Evolutionary conservation across 2,888 invertebrate species (phyloP), one percentile per base, ranked within the genome.

Genomic region (Deroplatys truncata): DNA sequence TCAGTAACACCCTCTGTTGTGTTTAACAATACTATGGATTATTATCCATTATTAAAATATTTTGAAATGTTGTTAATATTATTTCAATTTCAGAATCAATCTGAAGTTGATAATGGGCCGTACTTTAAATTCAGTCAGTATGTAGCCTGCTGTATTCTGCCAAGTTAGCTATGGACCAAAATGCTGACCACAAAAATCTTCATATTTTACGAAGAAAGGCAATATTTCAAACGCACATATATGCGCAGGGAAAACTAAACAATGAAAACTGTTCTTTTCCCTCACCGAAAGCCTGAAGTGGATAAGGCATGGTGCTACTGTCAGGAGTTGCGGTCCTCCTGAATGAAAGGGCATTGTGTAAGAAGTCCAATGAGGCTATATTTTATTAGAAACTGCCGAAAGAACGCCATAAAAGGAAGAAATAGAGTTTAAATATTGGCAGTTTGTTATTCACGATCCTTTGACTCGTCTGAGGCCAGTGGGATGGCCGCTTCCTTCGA

Each of bases 371-470:
- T 16, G 72, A 87, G 82, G 87, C n/a, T 28, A 89, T 89, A 88
- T 89, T 88, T 89, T 89, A 89, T 89, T 49, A 72, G 88, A 84
- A 84, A 89, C 88, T 82, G 88, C 84, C 88, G 84, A 89, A 85
- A 84, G 56, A 84, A 49, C 28, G 85, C 88, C 88, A 85, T 88
- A 89, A 88, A 88, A 84, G 31, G 89, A 88, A 89, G 88, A 88
- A 88, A 88, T 88, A 88, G 88, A 85, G 88, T 84, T 29, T 88
- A 89, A 89, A 89, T 89, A 89, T 89, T 89, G 89, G 43, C 89
- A 88, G 85, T 89, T 88, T 82, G 84, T 88, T 89, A 88, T 89
- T 88, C 89, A 82, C 43, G n/a, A 13, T 20, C 56, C 87, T 88
- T 43, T 84, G 56, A 72, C 56, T 72, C 56, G 56, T 35, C 43